phyloP scores from a whole-genome alignment of 1,140 invertebrate genomes.

The Olivierus martensii region DNA sequence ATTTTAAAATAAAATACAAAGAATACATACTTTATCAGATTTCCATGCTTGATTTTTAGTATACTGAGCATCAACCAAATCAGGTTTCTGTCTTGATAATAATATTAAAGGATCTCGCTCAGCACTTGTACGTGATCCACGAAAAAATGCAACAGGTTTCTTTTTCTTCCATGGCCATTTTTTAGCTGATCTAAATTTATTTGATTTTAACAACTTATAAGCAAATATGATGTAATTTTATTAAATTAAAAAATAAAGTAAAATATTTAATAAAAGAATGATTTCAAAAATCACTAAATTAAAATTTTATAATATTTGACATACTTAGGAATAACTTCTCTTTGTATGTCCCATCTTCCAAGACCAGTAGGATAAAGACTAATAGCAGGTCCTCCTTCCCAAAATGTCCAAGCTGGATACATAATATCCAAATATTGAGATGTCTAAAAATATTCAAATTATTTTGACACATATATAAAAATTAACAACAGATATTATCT shows the following conservation, averaged over 20 bases:
- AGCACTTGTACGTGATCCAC: conserved; percentile 79
- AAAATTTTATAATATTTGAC: not conserved
- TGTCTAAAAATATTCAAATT: conserved; percentile 39
- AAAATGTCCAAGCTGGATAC: conserved; percentile 96
- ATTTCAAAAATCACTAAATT: not conserved
- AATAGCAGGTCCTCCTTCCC: conserved; percentile 93
- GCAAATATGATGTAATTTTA: no score
- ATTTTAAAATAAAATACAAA: conserved; percentile 12
- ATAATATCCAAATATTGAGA: conserved; percentile 76
- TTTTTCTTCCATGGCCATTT: conserved; percentile 65
- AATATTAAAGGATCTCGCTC: conserved; percentile 82
- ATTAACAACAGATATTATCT: not conserved
- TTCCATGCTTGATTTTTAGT: conserved; percentile 99
- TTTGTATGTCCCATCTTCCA: conserved; percentile 77
- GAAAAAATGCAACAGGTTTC: conserved; percentile 62
- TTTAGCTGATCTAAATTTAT: conserved; percentile 39
- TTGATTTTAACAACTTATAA: no score
- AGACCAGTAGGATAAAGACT: conserved; percentile 80
- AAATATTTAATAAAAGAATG: not conserved
- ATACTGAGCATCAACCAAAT: conserved; percentile 80
- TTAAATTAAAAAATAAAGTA: not conserved
- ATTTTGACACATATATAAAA: not conserved
- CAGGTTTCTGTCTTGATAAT: conserved; percentile 56
- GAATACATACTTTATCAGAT: conserved; percentile 51
- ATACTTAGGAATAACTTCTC: conserved; percentile 48